Evolutionary conservation across 2,797 vertebrate species (phyloP).

Genomic region (Anniella stebbinsi): DNA sequence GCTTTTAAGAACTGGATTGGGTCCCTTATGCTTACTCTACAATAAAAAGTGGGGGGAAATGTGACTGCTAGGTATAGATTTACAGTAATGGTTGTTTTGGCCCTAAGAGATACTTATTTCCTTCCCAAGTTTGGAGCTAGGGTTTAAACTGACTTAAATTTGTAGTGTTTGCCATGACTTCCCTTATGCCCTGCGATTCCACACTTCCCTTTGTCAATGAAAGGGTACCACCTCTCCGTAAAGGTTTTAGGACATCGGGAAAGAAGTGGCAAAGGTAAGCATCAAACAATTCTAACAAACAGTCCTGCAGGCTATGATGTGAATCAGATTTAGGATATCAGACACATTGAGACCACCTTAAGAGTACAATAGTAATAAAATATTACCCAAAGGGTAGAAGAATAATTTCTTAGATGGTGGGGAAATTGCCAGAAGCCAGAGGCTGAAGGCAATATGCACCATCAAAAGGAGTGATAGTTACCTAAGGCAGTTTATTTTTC

Average conservation of each 20-base stretch:
- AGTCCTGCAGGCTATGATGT: neutral
- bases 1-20: too few relatives aligned
- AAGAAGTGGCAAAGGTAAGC: neutral
- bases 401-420: neutral
- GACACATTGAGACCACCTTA: constrained; percentile 13
- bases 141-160: neutral
- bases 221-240: neutral
- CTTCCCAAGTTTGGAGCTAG: neutral
- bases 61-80: too few relatives aligned
- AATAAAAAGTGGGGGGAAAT: too few relatives aligned
- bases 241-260: neutral
- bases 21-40: too few relatives aligned
- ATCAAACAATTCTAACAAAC: neutral
- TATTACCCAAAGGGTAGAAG: constrained; percentile 50
- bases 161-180: neutral
- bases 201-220: too few relatives aligned
- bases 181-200: neutral
- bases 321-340: neutral
- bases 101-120: too few relatives aligned
- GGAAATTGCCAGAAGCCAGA: constrained; percentile 35
- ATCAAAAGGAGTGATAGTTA: constrained; percentile 62
- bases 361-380: constrained; percentile 30
- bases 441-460: constrained; percentile 55
- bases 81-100: too few relatives aligned
- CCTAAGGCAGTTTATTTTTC: constrained; percentile 47